A percentile compares a stretch with the other conserved stretches of the same genome.
Evolutionary conservation across 2,113 vertebrate genomes (phyloP).

Genomic region (Talpa occidentalis): DNA sequence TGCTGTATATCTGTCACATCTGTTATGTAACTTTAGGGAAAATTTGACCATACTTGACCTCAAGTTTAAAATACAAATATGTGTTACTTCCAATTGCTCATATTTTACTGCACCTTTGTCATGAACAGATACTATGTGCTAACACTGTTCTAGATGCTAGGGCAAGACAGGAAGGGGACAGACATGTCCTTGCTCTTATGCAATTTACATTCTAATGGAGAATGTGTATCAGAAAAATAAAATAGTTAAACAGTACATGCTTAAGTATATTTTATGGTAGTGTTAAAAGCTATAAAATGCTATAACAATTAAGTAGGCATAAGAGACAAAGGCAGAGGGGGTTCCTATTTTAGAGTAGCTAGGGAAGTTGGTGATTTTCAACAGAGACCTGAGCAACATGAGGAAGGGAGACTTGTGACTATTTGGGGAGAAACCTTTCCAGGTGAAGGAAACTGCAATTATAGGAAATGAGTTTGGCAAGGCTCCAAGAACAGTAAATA

Average conservation of each 20-base stretch:
- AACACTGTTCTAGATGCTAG: neutral
- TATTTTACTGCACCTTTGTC: neutral
- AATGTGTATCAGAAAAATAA: neutral
- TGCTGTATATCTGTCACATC: neutral
- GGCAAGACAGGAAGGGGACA: neutral
- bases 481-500: neutral
- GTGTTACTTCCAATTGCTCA: neutral
- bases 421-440: neutral
- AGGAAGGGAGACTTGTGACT: accelerated
- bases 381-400: neutral
- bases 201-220: neutral
- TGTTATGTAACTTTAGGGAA: neutral
- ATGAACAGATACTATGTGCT: neutral
- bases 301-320: neutral
- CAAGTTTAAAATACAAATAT: neutral
- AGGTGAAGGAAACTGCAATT: neutral
- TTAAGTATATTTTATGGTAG: neutral
- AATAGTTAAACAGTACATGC: neutral
- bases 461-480: neutral
- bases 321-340: neutral
- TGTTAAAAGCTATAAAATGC: neutral
- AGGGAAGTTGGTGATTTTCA: neutral
- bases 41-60: neutral
- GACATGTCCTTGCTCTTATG: neutral
- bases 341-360: neutral